phyloP scores from a whole-genome alignment of 2,113 vertebrate species.

The Vombatus ursinus region DNA sequence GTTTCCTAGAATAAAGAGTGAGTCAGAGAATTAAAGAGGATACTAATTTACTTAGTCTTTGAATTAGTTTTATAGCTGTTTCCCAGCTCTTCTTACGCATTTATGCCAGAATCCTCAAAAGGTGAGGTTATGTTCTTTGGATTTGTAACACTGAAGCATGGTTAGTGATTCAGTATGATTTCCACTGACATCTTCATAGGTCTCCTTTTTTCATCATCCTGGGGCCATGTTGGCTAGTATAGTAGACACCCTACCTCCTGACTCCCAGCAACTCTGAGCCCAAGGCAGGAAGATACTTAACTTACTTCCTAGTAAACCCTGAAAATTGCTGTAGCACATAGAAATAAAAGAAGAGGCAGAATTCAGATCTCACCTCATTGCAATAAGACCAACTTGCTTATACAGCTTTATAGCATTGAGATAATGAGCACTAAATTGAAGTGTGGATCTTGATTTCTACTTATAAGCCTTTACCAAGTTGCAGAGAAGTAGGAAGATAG shows the following conservation, averaged over 20 bases:
- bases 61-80: not conserved
- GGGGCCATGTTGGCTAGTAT: not conserved
- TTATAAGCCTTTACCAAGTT: not conserved
- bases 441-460: not conserved
- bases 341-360: not conserved
- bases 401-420: not conserved
- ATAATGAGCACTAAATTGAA: not conserved
- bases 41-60: not conserved
- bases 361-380: not conserved
- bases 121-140: not conserved
- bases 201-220: not conserved
- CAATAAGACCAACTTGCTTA: not conserved
- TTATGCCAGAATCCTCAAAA: not conserved
- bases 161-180: not conserved
- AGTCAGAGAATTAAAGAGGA: not conserved
- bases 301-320: not conserved
- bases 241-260: not conserved
- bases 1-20: not conserved
- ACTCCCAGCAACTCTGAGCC: not conserved
- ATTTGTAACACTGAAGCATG: not conserved
- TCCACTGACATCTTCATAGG: not conserved
- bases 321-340: not conserved
- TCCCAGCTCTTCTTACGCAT: not conserved
- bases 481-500: conserved; percentile 21
- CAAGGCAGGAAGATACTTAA: not conserved